Evolutionary conservation across 2,113 vertebrate species (phyloP), one percentile per base, ranked within the genome.

Genomic region (Sebastes schlegelii): DNA sequence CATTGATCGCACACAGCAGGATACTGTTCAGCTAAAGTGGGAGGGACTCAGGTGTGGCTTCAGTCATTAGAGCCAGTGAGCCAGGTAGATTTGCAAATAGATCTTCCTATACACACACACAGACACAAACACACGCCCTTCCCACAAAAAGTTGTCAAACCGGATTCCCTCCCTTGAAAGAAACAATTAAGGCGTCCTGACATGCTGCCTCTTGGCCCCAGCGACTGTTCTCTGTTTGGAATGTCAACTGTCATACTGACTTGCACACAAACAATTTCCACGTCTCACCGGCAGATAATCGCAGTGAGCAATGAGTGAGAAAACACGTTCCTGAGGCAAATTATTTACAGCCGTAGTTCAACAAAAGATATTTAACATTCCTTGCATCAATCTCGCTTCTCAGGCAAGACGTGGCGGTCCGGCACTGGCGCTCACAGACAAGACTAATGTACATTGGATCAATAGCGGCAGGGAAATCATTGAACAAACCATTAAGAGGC

Each of bases 11-110:
- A 64, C 17, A 66, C 48, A 86, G 77, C 77, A 86, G 79, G 81
- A 92, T 82, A 81, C 46, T 66, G 84, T 67, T 86, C 4, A 40
- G 72, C 42, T 76, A 55, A 84, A 74, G 79, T 83, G 85, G 88
- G 85, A 90, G 92, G 92, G 87, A 79, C 75, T 87, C 72, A 91
- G 94, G 94, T 67, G 94, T 91, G 93, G 92, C 92, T 90, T 92
- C 79, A 61, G 26, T 77, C 70, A 76, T 66, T 62, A 6, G 69
- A 79, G 80, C 87, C 61, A 77, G 68, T 45, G 67, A 21, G 54
- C 64, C 80, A 91, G 92, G 93, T 91, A 90, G 84, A 85, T 78
- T 87, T 86, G 90, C 86, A 90, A 89, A 91, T 82, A 83, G 64
- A 84, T 85, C 82, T 55, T 13, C 62, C 8, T 8, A 2, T 49